These are phyloP conservation scores for Trichonephila inaurata DNA, from an alignment of 1,140 invertebrate species.

Conservation along the genomic window DNA sequence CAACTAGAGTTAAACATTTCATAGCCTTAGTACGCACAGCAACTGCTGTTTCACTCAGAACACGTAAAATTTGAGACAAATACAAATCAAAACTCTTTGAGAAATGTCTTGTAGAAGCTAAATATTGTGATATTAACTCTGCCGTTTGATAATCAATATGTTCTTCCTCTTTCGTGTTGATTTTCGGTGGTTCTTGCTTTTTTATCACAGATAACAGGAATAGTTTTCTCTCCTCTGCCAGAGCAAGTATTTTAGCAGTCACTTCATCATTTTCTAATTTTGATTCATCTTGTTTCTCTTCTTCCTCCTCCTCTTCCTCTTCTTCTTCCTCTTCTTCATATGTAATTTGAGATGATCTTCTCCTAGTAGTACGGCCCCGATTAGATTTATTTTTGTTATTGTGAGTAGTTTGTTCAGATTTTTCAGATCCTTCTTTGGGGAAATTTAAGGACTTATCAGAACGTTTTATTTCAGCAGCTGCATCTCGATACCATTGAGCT, in stretches of 20 bases:
- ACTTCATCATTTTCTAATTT: conserved; percentile 79
- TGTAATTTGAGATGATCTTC: conserved; percentile 58
- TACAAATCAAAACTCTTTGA: conserved; percentile 98
- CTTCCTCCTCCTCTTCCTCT: conserved; percentile 78
- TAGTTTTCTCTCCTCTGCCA: conserved; percentile 90
- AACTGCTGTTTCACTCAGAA: conserved; percentile 95
- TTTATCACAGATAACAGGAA: conserved; percentile 76
- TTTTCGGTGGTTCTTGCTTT: conserved; percentile 43
- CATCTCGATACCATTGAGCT: conserved; percentile 97
- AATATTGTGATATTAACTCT: conserved; percentile 96
- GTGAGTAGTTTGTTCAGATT: not conserved
- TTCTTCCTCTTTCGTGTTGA: conserved; percentile 81
- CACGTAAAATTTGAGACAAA: conserved; percentile 92
- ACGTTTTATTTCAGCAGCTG: conserved; percentile 86
- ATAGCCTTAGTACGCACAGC: conserved; percentile 99
- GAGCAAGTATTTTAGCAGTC: conserved; percentile 88
- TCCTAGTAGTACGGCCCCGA: not conserved
- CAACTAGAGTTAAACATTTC: conserved; percentile 98
- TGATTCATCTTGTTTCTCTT: conserved; percentile 79
- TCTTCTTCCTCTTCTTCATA: conserved; percentile 79
- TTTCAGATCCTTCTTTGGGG: conserved; percentile 76
- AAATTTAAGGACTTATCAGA: conserved; percentile 72
- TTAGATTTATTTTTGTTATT: conserved; percentile 38
- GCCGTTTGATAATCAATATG: conserved; percentile 96
- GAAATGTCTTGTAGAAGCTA: conserved; percentile 97